Base-by-base conservation (phyloP, 2,888 invertebrate genomes). In the Orthosia gracilis region DNA sequence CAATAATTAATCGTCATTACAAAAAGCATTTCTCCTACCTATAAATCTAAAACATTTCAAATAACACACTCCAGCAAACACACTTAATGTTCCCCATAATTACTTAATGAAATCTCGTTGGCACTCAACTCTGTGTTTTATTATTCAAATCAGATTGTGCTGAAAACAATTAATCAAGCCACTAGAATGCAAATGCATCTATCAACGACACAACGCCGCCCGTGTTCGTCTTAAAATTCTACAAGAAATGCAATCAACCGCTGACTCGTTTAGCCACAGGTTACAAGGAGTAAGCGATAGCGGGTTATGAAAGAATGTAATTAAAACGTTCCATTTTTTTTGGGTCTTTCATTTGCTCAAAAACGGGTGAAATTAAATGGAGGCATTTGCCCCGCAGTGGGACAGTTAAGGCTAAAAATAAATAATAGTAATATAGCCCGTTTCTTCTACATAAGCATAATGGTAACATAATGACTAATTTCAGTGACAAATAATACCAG, bases 171-270 rank as follows among this genome's bases (percentile, higher is more conserved):
- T 85, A 85, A 73, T 84, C 74, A 79, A 57, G 59, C 73, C 69
- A 79, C 80, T 74, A 68, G 74, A 82, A 87, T 88, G 88, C 87
- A 87, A 90, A 90, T 89, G 89, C 89, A 87, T 88, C 89, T 87
- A 88, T 87, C 83, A 87, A 83, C 87, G 84, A 86, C 85, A 86
- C 86, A 61, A 52, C 18, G 72, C 50, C 55, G 83, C 79, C 87
- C 87, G 84, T 85, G 87, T 87, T 85, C 88, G 89, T 90, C 91
- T 92, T 92, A 91, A 92, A 93, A 92, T 91, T 91, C 90, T 84
- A 87, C 86, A 86, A 88, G 90, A 89, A 91, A 92, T 88, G 91
- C 91, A 92, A 92, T 94, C 92, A 92, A 90, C 90, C 87, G 88
- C 80, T 87, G 84, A 78, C 88, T 82, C 83, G 59, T 66, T 31